Percentiles rank a stretch among this genome's conserved stretches.
These are phyloP conservation scores for Tapirus indicus DNA, from an alignment of 2,797 vertebrate species.

Conservation along the genomic window DNA sequence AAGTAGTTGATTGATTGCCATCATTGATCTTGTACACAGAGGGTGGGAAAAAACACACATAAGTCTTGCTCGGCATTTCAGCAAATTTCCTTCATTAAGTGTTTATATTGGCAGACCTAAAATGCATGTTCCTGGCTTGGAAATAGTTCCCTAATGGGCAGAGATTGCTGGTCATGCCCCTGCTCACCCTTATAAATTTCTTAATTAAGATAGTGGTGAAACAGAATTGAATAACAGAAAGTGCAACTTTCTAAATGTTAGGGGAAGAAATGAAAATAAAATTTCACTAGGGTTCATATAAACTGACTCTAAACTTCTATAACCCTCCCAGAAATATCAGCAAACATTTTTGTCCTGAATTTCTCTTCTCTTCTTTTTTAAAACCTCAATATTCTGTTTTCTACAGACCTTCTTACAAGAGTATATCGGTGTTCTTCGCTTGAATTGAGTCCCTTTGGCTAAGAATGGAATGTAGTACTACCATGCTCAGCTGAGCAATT, in stretches of 20 bases:
- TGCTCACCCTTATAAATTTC: slow-evolving; percentile 51
- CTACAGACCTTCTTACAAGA: background rate
- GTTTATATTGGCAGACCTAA: slow-evolving; percentile 72
- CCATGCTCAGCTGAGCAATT: background rate
- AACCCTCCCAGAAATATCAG: background rate
- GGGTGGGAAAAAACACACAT: background rate
- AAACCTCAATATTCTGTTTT: background rate
- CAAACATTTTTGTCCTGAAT: background rate
- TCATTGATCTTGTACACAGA: slow-evolving; percentile 72
- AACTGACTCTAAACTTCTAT: background rate
- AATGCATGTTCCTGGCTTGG: slow-evolving; percentile 41
- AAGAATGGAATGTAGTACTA: background rate
- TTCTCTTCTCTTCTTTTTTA: background rate
- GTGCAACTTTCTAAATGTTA: background rate
- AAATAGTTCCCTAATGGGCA: slow-evolving; percentile 56
- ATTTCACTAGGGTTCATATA: background rate
- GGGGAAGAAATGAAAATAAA: slow-evolving; percentile 17
- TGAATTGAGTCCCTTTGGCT: background rate
- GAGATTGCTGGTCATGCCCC: background rate
- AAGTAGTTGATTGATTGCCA: slow-evolving; percentile 75
- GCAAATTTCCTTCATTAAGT: slow-evolving; percentile 77
- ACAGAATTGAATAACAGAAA: background rate
- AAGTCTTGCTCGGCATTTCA: slow-evolving; percentile 69
- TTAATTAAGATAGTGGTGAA: slow-evolving; percentile 32
- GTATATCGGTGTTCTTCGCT: background rate